Conservation (phyloP, 2,113 vertebrate species). For the Pelecanoides urinatrix region DNA sequence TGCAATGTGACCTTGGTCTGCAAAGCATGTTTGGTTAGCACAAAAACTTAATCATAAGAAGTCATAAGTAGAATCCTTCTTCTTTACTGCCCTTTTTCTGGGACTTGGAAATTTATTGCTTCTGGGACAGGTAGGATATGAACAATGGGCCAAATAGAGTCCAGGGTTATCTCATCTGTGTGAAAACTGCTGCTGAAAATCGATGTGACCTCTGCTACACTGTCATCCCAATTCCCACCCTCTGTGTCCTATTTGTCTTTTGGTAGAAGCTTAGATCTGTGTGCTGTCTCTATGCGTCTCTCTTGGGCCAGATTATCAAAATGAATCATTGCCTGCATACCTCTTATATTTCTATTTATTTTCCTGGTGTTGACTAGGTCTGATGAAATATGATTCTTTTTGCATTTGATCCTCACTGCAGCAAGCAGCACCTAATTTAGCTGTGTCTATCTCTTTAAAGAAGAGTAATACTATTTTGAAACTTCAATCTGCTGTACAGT, state of each 20-base stretch:
- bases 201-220: conserved; percentile 88
- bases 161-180: conserved; percentile 85
- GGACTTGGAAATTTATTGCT: conserved; percentile 81
- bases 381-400: conserved; percentile 84
- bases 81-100: conserved; percentile 81
- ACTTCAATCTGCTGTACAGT: conserved; percentile 77
- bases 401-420: conserved; percentile 79
- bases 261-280: conserved; percentile 78
- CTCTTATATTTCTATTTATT: conserved; percentile 87
- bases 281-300: conserved; percentile 80
- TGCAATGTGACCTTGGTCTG: conserved; percentile 82
- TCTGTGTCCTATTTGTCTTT: conserved; percentile 88
- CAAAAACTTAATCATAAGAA: conserved; percentile 85
- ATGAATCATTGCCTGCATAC: conserved; percentile 84
- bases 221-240: conserved; percentile 85
- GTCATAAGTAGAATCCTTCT: conserved; percentile 81
- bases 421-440: conserved; percentile 79
- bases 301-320: conserved; percentile 87
- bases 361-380: conserved; percentile 78
- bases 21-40: conserved; percentile 79
- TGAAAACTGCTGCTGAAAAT: conserved; percentile 83
- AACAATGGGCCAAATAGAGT: conserved; percentile 86
- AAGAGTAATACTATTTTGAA: conserved; percentile 81
- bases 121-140: conserved; percentile 84
- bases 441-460: conserved; percentile 81